phyloP scores from a whole-genome alignment of 2,888 invertebrate species.

The Smittia sp. region DNA sequence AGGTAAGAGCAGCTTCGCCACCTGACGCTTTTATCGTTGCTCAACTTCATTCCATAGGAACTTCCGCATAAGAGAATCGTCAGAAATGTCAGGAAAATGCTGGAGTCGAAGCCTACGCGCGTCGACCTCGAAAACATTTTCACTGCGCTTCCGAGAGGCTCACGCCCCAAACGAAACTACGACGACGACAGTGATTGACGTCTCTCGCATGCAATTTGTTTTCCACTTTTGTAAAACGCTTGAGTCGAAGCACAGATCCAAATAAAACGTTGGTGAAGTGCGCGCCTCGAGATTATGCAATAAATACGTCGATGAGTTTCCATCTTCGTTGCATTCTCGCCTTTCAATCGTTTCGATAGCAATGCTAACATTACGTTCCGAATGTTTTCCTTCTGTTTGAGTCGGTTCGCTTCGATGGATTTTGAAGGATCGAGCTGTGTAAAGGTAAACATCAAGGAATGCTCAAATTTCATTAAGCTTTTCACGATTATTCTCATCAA shows the following conservation, averaged over 20 bases:
- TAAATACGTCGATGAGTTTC: too few species aligned
- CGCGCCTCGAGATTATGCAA: too few species aligned
- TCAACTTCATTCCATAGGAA: neutral
- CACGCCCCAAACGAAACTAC: slow-evolving; percentile 33
- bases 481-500: too few species aligned
- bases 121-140: slow-evolving; percentile 18
- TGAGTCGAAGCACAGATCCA: too few species aligned
- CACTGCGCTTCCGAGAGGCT: slow-evolving; percentile 24
- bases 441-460: neutral
- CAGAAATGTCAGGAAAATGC: slow-evolving; percentile 25
- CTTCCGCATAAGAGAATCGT: slow-evolving; percentile 26
- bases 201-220: too few species aligned
- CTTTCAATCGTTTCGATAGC: too few species aligned
- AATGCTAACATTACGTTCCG: neutral
- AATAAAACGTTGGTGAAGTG: too few species aligned
- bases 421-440: neutral
- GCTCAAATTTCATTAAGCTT: too few species aligned
- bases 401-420: neutral
- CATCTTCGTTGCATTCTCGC: too few species aligned
- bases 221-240: too few species aligned
- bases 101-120: slow-evolving; percentile 19
- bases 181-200: slow-evolving; percentile 29
- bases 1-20: neutral
- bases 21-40: neutral
- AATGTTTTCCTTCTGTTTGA: neutral